Evolutionary conservation across 2,888 invertebrate species (phyloP).

Genomic region (Amblyjoppa proteus): DNA sequence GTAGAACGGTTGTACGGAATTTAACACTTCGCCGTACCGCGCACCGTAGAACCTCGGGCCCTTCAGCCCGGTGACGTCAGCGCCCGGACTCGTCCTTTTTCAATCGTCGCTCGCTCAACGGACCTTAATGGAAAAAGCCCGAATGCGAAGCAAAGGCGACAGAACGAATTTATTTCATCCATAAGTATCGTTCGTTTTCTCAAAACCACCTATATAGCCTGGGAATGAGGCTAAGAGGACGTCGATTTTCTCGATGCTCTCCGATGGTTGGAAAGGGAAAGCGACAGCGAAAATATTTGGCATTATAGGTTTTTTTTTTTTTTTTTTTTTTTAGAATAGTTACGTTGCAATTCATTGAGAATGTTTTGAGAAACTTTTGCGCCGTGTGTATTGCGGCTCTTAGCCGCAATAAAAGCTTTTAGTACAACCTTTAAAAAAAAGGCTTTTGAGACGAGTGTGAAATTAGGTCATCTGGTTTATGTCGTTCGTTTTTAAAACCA

Average conservation of each 20-base stretch:
- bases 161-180: constrained; percentile 37
- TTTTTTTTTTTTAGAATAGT: not conserved
- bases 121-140: constrained; percentile 14
- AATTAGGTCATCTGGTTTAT: too few relatives aligned
- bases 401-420: not conserved
- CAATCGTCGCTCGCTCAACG: constrained; percentile 29
- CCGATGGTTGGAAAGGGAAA: not conserved
- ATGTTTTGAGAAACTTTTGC: not conserved
- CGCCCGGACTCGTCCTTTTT: constrained; percentile 16
- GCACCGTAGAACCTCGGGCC: constrained; percentile 20
- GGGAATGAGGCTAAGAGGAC: not conserved
- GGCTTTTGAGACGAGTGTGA: too few relatives aligned
- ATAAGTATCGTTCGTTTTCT: constrained; percentile 27
- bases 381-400: not conserved
- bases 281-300: not conserved
- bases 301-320: not conserved
- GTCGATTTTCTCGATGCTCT: constrained; percentile 18
- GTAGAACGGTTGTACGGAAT: constrained; percentile 8
- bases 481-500: too few relatives aligned
- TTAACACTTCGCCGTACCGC: not conserved
- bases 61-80: constrained; percentile 54
- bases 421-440: not conserved
- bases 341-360: not conserved
- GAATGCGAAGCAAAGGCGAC: constrained; percentile 19
- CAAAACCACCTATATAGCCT: not conserved